These are phyloP conservation scores for Pandemis heparana DNA, from an alignment of 2,888 invertebrate genomes.

Conservation along the genomic window DNA sequence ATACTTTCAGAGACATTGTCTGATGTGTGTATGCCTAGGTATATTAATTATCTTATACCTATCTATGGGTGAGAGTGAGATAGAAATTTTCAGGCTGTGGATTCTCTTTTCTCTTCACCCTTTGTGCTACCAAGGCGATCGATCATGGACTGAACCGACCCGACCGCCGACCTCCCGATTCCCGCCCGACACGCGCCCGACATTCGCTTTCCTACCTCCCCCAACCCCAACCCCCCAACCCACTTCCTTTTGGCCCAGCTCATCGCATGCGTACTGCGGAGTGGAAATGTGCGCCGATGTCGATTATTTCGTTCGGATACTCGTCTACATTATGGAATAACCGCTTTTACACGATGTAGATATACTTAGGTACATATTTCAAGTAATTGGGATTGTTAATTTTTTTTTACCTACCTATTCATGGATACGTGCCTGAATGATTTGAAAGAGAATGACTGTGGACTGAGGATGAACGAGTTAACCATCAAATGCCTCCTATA, in stretches of 20 bases:
- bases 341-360: too few species aligned
- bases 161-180: conserved; percentile 26
- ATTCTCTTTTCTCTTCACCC: not conserved
- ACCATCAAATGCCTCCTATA: too few species aligned
- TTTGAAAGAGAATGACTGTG: too few species aligned
- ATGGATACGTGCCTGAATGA: too few species aligned
- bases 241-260: conserved; percentile 6
- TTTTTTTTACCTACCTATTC: too few species aligned
- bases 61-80: too few species aligned
- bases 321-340: not conserved
- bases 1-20: too few species aligned
- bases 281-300: conserved; percentile 31
- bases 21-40: too few species aligned
- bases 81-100: conserved; percentile 4
- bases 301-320: conserved; percentile 37
- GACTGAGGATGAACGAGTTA: too few species aligned
- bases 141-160: conserved; percentile 23
- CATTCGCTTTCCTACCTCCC: conserved; percentile 28
- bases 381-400: too few species aligned
- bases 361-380: too few species aligned
- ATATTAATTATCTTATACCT: too few species aligned
- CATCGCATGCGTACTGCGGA: conserved; percentile 11
- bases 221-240: not conserved
- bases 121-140: conserved; percentile 35
- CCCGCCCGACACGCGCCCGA: conserved; percentile 21